phyloP scores from a whole-genome alignment of 2,888 invertebrate genomes.

The Steinernema scapterisci region DNA sequence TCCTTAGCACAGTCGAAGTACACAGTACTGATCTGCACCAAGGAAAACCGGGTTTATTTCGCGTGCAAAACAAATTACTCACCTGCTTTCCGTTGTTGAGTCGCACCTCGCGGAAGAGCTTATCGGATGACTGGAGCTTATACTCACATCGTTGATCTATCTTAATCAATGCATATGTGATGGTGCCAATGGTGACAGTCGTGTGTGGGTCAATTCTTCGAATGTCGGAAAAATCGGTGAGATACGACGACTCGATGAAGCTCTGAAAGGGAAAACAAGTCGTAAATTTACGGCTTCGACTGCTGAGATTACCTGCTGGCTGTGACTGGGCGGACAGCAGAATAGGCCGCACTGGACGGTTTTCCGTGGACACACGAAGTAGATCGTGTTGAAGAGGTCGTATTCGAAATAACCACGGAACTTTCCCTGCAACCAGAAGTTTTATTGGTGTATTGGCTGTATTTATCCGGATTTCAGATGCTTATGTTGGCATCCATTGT shows the following conservation, averaged over 20 bases:
- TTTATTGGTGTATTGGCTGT: no score
- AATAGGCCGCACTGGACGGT: slow-evolving; percentile 18
- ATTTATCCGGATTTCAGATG: no score
- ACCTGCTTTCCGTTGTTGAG: slow-evolving; percentile 22
- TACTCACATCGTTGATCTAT: slow-evolving; percentile 23
- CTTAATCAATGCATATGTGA: slow-evolving; percentile 13
- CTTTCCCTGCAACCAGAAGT: background rate
- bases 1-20: slow-evolving; percentile 12
- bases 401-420: slow-evolving; percentile 7
- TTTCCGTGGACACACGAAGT: background rate
- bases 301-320: background rate
- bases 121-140: slow-evolving; percentile 13
- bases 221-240: slow-evolving; percentile 17
- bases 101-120: slow-evolving; percentile 14
- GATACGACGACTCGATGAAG: background rate
- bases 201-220: slow-evolving; percentile 3
- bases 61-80: background rate
- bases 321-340: background rate
- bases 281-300: background rate
- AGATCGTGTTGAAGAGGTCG: slow-evolving; percentile 13
- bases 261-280: background rate
- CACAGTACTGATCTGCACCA: background rate
- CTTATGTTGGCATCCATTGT: no score
- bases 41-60: background rate
- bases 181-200: background rate